Percentiles rank a stretch among this genome's conserved stretches.
phyloP scores from a whole-genome alignment of 1,140 invertebrate genomes.

The Mamestra configurata region DNA sequence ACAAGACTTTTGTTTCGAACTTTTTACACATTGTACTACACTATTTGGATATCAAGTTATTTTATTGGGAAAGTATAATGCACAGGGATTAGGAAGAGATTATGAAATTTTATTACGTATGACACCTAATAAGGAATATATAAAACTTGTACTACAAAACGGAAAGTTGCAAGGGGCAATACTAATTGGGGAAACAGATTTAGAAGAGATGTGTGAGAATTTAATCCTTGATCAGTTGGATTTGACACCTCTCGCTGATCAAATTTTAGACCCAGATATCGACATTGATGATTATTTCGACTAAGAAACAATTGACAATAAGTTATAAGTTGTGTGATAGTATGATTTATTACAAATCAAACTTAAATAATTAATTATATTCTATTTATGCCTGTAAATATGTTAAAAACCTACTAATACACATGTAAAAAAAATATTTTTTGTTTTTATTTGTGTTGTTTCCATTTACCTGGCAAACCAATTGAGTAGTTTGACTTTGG shows the following conservation, averaged over 20 bases:
- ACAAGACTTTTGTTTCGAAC: slow-evolving; percentile 98
- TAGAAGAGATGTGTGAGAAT: slow-evolving; percentile 99
- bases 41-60: slow-evolving; percentile 99
- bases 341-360: neutral
- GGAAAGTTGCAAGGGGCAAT: slow-evolving; percentile 97
- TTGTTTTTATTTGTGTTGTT: too few species aligned
- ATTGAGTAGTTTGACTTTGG: too few species aligned
- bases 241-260: slow-evolving; percentile 95
- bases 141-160: slow-evolving; percentile 96
- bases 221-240: slow-evolving; percentile 98
- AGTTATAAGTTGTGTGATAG: neutral
- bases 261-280: slow-evolving; percentile 97
- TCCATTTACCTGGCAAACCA: too few species aligned
- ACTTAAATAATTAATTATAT: too few species aligned
- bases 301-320: slow-evolving; percentile 84
- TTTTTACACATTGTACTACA: slow-evolving; percentile 98
- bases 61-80: slow-evolving; percentile 97
- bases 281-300: slow-evolving; percentile 99
- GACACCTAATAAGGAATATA: slow-evolving; percentile 95
- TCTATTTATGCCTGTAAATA: too few species aligned
- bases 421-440: too few species aligned
- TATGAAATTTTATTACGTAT: slow-evolving; percentile 96
- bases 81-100: slow-evolving; percentile 94
- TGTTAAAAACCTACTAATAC: too few species aligned
- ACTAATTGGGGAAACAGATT: slow-evolving; percentile 98